Base-by-base conservation (phyloP, 2,888 invertebrate genomes). In the Cephalotes varians region DNA sequence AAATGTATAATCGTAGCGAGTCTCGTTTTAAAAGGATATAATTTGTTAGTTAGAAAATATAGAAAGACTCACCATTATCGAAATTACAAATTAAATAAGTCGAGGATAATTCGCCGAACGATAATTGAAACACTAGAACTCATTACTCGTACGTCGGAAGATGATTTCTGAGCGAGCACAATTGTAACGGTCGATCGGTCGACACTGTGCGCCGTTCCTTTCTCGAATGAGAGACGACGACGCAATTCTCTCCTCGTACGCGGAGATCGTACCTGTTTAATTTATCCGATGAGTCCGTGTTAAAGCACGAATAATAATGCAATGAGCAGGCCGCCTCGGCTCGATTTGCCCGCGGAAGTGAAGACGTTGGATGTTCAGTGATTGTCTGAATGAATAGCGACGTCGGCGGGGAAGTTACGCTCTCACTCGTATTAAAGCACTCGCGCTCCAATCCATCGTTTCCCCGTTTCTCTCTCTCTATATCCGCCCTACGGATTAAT, bases 241-340 rank as follows among this genome's bases (percentile, higher is more conserved):
- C 28, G 72, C 28, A 28, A 72, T 44, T 72, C 40, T 40, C 28
- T 15, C 56, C 40, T 44, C 64, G 44, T 47, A 34, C 34, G 62
- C 64, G 51, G 64, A 28, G 64, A 76, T 64, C 65, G 28, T 40
- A 25, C n/a, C 76, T 65, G 76, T 65, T 76, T 65, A 76, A 76
- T 76, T 76, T 76, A 76, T 64, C 65, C 65, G 37, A 64, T 76
- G 76, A 76, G 37, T n/a, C 18, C 56, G 44, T 56, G 49, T 76
- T 76, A 79, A 71, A 58, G 71, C 71, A 6, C 34, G 76, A 51
- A 71, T 71, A 58, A 71, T 79, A 71, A 79, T 47, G 56, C 79
- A 79, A 71, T 47, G 56, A 79, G 15, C 69, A 54, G 4, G 37
- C n/a, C n/a, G 54, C 15, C 37, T 12, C 37, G 62, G 56, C 28